Evolutionary conservation across 2,113 vertebrate genomes (phyloP).

Genomic region (Proterorhinus semilunaris): DNA sequence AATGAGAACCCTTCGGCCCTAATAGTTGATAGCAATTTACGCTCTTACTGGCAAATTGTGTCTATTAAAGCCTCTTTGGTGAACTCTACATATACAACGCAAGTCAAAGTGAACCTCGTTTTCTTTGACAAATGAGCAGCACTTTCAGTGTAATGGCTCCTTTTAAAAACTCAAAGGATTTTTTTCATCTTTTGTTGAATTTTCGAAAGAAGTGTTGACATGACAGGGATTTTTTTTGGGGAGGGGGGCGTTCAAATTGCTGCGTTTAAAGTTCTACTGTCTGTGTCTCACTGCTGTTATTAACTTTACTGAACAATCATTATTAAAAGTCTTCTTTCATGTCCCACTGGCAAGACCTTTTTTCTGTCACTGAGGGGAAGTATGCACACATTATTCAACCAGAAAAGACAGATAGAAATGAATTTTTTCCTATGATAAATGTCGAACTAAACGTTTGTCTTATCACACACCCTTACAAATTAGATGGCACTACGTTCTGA

Average conservation of each 20-base stretch:
- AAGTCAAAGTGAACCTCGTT: constrained; percentile 24
- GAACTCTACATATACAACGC: constrained; percentile 43
- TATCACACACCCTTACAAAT: too few relatives aligned
- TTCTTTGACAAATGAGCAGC: constrained; percentile 31
- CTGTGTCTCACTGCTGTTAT: constrained; percentile 8
- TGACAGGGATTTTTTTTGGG: constrained; percentile 6
- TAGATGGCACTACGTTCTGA: too few relatives aligned
- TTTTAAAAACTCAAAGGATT: constrained; percentile 10
- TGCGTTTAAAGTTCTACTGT: constrained; percentile 8
- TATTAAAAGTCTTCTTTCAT: background rate
- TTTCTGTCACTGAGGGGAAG: background rate
- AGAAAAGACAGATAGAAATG: background rate
- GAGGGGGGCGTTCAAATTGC: constrained; percentile 10
- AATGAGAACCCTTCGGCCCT: constrained; percentile 52
- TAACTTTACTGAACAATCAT: constrained; percentile 16
- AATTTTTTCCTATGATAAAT: background rate
- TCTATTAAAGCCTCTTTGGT: constrained; percentile 43
- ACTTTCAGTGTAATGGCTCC: constrained; percentile 34
- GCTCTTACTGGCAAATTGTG: constrained; percentile 48
- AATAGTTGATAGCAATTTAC: constrained; percentile 57
- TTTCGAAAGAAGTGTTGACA: constrained; percentile 14
- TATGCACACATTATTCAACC: constrained; percentile 2
- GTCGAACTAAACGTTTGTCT: background rate
- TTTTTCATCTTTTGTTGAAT: background rate
- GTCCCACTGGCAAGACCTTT: background rate